Conservation (phyloP, 1,140 invertebrate species). For the Parapsyche elsis region DNA sequence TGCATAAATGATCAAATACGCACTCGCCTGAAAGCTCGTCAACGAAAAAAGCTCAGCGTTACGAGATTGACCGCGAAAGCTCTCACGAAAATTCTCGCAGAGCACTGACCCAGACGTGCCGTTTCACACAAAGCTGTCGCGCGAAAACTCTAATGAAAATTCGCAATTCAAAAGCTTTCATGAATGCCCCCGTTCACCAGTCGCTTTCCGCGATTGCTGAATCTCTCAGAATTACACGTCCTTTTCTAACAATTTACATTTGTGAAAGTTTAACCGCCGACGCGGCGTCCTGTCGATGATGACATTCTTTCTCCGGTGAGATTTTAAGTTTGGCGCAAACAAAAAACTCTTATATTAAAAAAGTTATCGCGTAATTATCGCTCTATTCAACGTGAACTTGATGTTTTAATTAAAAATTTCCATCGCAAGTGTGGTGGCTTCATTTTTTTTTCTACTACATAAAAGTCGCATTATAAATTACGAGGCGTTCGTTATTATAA, state of each 20-base stretch:
- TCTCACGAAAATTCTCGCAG: too few relatives aligned
- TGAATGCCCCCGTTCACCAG: background rate
- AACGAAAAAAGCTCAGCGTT: too few relatives aligned
- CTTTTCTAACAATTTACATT: too few relatives aligned
- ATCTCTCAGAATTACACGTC: background rate
- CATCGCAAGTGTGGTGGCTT: too few relatives aligned
- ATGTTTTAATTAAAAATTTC: too few relatives aligned
- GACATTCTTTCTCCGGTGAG: background rate
- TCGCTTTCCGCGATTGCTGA: background rate
- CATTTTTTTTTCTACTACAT: background rate
- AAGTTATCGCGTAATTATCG: background rate
- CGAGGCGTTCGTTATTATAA: background rate
- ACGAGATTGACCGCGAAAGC: too few relatives aligned
- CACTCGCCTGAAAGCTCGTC: too few relatives aligned
- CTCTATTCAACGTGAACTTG: too few relatives aligned
- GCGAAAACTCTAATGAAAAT: background rate
- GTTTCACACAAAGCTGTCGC: background rate
- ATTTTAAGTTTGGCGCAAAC: background rate
- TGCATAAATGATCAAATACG: too few relatives aligned
- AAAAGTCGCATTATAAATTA: background rate
- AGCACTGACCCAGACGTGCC: background rate
- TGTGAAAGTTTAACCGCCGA: too few relatives aligned
- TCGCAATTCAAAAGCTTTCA: slow-evolving; percentile 16
- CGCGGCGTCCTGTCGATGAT: too few relatives aligned
- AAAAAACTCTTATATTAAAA: background rate